Evolutionary conservation across 2,888 invertebrate genomes (phyloP), one percentile per base, ranked within the genome.

Genomic region (Melikaiella ostensackeni): DNA sequence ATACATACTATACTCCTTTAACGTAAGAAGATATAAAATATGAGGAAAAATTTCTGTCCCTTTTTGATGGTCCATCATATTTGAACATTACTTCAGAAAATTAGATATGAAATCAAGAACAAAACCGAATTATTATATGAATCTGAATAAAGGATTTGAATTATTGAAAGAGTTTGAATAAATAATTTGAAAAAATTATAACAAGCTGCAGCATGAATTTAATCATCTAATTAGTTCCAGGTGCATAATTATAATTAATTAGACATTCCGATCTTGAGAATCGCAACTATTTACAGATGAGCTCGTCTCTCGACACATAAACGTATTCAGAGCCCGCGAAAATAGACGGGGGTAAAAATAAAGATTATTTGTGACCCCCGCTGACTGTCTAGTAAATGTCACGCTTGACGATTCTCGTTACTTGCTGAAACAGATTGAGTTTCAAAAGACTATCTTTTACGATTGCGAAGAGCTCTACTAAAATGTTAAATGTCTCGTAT

Each of bases 321-420:
- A 50, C 13, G 21, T 64, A 24, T 63, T 64, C 38, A 63, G 24
- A 64, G 46, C 30, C 46, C n/a, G 11, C 33, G 50, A 70, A 70
- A 70, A 70, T 70, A 70, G 70, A 50, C 7, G 19, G n/a, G 50
- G 33, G n/a, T 70, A 50, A 70, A 70, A 70, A 50, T 50, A 70
- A 46, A 70, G 50, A 70, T 70, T 50, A 70, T 70, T n/a, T 30
- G 70, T 13, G 33, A 30, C 19, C 16, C 42, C 38, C 24, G 16
- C 35, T 42, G 46, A 6, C 42, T 66, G 66, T 46, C 27, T 46
- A 70, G 66, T 46, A 70, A 70, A 70, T 70, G 70, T 70, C 70
- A 50, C 33, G 70, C 46, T 70, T 70, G 66, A 70, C 50, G 70
- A 70, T 70, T 70, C 50, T 70, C 70, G 70, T 70, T 70, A 70